Percentiles rank a stretch among this genome's conserved stretches.
These are phyloP conservation scores for Oreotrochilus melanogaster DNA, from an alignment of 2,113 vertebrate species.

Conservation along the genomic window DNA sequence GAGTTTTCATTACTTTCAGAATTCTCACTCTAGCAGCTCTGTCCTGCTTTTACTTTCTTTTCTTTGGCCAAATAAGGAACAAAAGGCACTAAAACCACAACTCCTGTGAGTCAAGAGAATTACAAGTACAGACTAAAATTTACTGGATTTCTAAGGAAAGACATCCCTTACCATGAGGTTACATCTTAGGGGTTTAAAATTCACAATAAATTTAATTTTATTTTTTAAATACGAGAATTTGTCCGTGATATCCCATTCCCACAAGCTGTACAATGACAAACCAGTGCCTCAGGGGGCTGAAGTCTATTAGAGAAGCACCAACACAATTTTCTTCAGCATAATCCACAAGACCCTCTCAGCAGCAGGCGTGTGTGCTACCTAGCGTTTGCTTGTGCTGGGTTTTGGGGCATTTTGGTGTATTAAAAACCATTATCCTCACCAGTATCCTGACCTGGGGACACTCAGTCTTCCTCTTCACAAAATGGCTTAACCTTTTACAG, in stretches of 20 bases:
- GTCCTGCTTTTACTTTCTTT: background rate
- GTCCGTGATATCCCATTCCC: background rate
- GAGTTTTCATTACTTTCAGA: background rate
- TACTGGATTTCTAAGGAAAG: background rate
- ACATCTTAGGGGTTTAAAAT: background rate
- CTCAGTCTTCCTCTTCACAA: background rate
- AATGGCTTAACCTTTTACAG: background rate
- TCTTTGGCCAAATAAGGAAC: background rate
- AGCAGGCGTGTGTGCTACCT: background rate
- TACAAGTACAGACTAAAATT: background rate
- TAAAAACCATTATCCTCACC: background rate
- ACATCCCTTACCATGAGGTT: background rate
- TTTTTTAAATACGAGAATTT: background rate
- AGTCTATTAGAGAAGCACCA: background rate
- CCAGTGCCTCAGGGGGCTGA: background rate
- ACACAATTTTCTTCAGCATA: background rate
- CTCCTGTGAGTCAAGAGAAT: background rate
- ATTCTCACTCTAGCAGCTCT: background rate
- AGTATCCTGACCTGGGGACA: background rate
- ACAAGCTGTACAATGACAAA: fast-evolving
- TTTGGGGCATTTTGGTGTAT: background rate
- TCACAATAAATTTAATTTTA: background rate
- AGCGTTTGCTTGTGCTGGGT: background rate
- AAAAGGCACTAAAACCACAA: background rate
- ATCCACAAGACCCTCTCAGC: background rate